Conservation (phyloP, 2,113 vertebrate genomes). For the Phrynosoma platyrhinos region DNA sequence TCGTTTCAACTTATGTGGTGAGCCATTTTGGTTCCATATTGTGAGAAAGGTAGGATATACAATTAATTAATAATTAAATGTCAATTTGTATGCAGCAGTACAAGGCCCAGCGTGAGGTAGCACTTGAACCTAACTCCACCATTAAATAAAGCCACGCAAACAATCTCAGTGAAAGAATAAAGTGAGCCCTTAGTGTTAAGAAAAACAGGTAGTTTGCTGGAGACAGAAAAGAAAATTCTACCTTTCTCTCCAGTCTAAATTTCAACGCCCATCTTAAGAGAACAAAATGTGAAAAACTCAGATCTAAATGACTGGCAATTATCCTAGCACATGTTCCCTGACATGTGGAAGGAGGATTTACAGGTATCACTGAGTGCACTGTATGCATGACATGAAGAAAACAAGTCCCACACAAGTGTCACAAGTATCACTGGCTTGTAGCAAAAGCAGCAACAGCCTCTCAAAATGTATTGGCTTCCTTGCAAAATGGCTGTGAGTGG, state of each 20-base stretch:
- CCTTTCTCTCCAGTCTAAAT: neutral
- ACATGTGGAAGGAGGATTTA: neutral
- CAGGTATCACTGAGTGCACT: neutral
- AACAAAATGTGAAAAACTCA: constrained; percentile 32
- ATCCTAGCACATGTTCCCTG: constrained; percentile 19
- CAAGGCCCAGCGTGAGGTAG: too few species aligned
- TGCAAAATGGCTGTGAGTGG: constrained; percentile 41
- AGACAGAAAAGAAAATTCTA: neutral
- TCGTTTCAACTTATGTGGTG: too few species aligned
- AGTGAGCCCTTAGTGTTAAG: neutral
- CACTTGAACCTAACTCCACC: too few species aligned
- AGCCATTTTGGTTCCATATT: too few species aligned
- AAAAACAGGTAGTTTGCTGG: too few species aligned
- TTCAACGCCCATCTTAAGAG: constrained; percentile 50
- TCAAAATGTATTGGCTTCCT: neutral
- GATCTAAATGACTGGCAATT: constrained; percentile 50
- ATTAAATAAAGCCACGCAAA: too few species aligned
- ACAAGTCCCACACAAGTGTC: constrained; percentile 27
- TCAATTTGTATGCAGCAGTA: too few species aligned
- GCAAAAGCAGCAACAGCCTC: neutral
- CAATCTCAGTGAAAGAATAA: neutral
- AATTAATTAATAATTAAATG: too few species aligned
- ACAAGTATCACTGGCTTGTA: neutral
- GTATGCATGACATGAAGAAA: neutral
- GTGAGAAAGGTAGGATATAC: too few species aligned